Evolutionary conservation across 1,140 invertebrate genomes (phyloP), one percentile per base, ranked within the genome.

Genomic region (Monochamus saltuarius): DNA sequence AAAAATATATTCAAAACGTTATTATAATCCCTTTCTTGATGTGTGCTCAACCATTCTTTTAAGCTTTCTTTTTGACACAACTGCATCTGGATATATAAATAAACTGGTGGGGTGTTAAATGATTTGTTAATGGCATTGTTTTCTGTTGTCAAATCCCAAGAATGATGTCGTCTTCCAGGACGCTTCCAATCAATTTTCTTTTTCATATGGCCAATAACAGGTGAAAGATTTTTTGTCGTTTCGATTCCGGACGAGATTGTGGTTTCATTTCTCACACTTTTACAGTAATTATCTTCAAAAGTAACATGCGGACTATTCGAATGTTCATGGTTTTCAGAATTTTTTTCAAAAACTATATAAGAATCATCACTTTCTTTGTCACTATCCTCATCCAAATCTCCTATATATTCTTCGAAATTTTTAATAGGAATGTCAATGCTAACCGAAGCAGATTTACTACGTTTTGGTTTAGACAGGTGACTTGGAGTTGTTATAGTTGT

Each of bases 51-150:
- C 96, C 96, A 99, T 63, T 97, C 94, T 69, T 89, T 87, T 7
- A 99, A 79, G 65, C 91, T 97, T 56, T 95, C 87, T 67, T 89
- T 87, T 47, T 86, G 84, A 73, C 96, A 99, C 42, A 99, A 75
- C 77, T 99, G 94, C 95, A 98, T 98, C 78, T 98, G 95, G 73
- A 98, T 98, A 71, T 95, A 98, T 1, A 98, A 81, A 77, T 90
- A 96, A 73, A 90, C 80, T 36, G 69, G 70, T 17, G 68, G 61
- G 14, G 82, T 71, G 68, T 72, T 29, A 56, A 68, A 70, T 56
- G 65, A 75, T 53, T 34, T 14, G 9, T 8, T 34, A 49, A 35
- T 36, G 14, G 10, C 13, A 34, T 22, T 35, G 11, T 39, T 47
- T 37, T 43, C 65, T 10, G 54, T 37, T 19, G 49, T 49, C 11